Base-by-base conservation (phyloP, 2,113 vertebrate genomes). In the Pionites leucogaster region DNA sequence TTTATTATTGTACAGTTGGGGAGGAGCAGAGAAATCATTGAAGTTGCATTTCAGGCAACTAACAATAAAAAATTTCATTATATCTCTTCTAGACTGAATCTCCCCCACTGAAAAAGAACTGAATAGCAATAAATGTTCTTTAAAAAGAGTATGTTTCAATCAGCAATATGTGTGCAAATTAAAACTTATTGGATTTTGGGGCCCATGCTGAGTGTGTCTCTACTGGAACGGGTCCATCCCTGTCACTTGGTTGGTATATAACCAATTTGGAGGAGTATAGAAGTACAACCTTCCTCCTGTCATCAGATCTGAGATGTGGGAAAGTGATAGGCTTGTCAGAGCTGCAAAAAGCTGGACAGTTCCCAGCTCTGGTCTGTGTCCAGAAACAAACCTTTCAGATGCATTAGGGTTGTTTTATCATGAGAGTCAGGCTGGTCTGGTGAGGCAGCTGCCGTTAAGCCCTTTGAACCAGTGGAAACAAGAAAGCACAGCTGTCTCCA, bases 181-280 rank as follows among this genome's bases (percentile, higher is more conserved):
- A 50, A 39, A 44, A 57, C 6, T 47, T 1, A 0, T 6, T 60
- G 63, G 18, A 70, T 11, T 47, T 35, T 9, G 5, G 7, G 9
- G 29, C 13, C 11, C 13, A 33, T 29, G 35, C 11, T 62, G 60
- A 39, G 10, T 24, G 20, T 33, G 7, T 49, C 10, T 39, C 20
- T 39, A 24, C 4, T 39, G 15, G 13, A 42, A 19, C 1, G 0
- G 7, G 18, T 11, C 17, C 1, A 0, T 50, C 41, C 4, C 18
- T 27, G 5, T 28, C 65, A 29, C 12, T 29, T 31, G 7, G 57
- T 24, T 19, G 12, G 2, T 53, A 52, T 41, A 53, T 23, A 47
- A 35, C 11, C 31, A 22, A 1, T 10, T 44, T 31, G 37, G 4
- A 20, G 14, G 4, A 69, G 11, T 16, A 31, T 2, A 46, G 64